Percentiles rank a stretch among this genome's conserved stretches.
These are phyloP conservation scores for Bovichtus variegatus DNA, from an alignment of 2,797 vertebrate species.

Conservation along the genomic window DNA sequence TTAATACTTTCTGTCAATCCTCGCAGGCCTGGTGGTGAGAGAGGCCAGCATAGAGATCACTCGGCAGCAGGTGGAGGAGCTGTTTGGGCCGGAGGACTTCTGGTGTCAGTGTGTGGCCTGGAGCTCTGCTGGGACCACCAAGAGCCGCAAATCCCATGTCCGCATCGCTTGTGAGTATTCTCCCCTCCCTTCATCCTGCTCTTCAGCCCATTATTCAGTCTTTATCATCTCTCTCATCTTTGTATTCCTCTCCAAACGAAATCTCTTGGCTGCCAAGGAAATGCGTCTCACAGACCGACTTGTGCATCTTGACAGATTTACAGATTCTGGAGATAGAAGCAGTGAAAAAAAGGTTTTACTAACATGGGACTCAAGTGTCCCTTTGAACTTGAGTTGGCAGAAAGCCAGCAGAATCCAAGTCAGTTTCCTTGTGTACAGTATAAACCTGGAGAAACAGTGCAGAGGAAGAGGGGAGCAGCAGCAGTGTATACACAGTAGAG, in stretches of 20 bases:
- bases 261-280: conserved; percentile 47
- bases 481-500: conserved; percentile 54
- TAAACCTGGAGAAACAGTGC: conserved; percentile 38
- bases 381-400: conserved; percentile 66
- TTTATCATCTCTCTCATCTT: conserved; percentile 59
- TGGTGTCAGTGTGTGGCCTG: conserved; percentile 99
- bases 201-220: conserved; percentile 39
- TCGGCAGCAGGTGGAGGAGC: conserved; percentile 98
- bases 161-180: conserved; percentile 96
- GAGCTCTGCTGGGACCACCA: conserved; percentile 98
- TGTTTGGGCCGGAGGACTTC: conserved; percentile 97
- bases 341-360: conserved; percentile 35
- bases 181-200: conserved; percentile 1
- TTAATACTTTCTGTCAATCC: conserved; percentile 15
- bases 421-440: conserved; percentile 42
- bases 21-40: conserved; percentile 94
- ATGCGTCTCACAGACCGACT: conserved; percentile 33
- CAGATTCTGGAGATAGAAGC: conserved; percentile 60
- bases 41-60: conserved; percentile 99
- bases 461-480: conserved; percentile 25
- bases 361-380: conserved; percentile 58
- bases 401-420: conserved; percentile 54
- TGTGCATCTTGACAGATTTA: conserved; percentile 61
- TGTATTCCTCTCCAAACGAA: conserved; percentile 61
- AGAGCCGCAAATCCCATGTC: conserved; percentile 97